A percentile compares a stretch with the other conserved stretches of the same genome.
Conservation (phyloP, 1,140 invertebrate species). For the Caenorhabditis inopinata region DNA sequence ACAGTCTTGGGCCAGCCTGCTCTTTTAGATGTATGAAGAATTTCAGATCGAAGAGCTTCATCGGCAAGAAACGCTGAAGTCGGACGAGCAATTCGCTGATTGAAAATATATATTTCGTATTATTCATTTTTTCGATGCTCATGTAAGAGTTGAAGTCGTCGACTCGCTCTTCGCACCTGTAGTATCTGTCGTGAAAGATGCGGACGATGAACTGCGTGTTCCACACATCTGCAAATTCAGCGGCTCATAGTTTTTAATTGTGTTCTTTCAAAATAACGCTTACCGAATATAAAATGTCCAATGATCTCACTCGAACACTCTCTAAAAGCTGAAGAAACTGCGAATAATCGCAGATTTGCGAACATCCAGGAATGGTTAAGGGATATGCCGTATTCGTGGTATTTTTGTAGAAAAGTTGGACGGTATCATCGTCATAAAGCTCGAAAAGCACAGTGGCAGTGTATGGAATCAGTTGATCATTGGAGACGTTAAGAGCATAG, state of each 20-base stretch:
- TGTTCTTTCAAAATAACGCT: neutral
- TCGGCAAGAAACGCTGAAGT: conserved; percentile 5
- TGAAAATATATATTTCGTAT: neutral
- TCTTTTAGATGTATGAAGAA: conserved; percentile 18
- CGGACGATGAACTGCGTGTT: neutral
- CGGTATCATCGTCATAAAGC: neutral
- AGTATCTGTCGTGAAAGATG: neutral
- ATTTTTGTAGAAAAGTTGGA: conserved; percentile 28
- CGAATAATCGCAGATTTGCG: neutral
- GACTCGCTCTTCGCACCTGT: neutral
- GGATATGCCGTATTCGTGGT: neutral
- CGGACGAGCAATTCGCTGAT: neutral
- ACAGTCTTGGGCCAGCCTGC: too few relatives aligned
- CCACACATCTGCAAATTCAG: neutral
- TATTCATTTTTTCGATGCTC: too few relatives aligned
- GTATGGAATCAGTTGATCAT: conserved; percentile 18
- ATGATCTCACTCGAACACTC: neutral
- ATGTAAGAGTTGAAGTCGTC: too few relatives aligned
- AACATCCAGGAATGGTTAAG: neutral
- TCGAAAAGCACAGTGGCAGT: conserved; percentile 15
- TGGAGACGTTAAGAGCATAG: conserved; percentile 7
- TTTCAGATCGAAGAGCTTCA: conserved; percentile 17
- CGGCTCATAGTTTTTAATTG: neutral
- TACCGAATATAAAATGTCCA: neutral
- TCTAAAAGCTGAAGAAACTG: neutral